Conservation (phyloP, 2,888 invertebrate genomes). For the Rotaria macrura region DNA sequence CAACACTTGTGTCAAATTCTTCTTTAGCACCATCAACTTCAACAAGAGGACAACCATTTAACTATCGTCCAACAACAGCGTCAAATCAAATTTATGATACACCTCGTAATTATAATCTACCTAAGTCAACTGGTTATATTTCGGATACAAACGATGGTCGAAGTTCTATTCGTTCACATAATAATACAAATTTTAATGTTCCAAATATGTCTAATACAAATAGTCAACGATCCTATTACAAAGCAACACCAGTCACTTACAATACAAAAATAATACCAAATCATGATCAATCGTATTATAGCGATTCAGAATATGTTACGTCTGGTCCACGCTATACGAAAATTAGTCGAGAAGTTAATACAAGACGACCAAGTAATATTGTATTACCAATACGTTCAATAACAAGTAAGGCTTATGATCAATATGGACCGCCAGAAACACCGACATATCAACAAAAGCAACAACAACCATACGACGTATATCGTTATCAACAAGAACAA, state of each 20-base stretch:
- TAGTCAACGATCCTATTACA: neutral
- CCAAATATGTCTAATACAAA: neutral
- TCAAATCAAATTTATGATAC: neutral
- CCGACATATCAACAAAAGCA: neutral
- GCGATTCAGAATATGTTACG: neutral
- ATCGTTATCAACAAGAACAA: conserved; percentile 20
- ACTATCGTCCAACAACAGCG: neutral
- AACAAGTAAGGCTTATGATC: conserved; percentile 9
- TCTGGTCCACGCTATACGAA: neutral
- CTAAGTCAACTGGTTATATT: neutral
- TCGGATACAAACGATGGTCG: conserved; percentile 1
- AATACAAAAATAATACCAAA: neutral
- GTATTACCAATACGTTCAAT: conserved; percentile 11
- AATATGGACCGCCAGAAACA: neutral
- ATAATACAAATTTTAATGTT: neutral
- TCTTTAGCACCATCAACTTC: neutral
- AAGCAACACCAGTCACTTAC: neutral
- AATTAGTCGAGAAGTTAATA: neutral
- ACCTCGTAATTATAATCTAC: neutral
- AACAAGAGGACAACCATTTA: neutral
- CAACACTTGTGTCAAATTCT: neutral
- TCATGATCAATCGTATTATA: neutral
- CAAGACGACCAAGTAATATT: neutral
- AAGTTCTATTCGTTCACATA: neutral
- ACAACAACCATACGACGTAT: neutral